These are phyloP conservation scores for Oophaga sylvatica DNA, from an alignment of 2,797 vertebrate species.

Conservation along the genomic window DNA sequence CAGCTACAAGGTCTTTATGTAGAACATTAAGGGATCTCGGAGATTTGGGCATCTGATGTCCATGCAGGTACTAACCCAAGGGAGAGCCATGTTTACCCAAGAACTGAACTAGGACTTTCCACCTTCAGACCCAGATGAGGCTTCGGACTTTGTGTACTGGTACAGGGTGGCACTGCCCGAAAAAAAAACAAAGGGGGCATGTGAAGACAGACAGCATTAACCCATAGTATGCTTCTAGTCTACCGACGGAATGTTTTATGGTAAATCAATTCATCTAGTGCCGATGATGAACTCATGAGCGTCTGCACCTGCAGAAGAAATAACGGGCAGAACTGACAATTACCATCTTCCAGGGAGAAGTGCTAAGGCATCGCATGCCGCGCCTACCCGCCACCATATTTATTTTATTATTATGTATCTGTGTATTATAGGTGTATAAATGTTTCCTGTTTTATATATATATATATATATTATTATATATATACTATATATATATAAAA, in stretches of 20 bases:
- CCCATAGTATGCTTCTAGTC: background rate
- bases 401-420: constrained; percentile 56
- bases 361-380: background rate
- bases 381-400: constrained; percentile 33
- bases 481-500: constrained; percentile 59
- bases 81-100: constrained; percentile 23
- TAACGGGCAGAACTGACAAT: background rate
- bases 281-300: background rate
- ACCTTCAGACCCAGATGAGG: background rate
- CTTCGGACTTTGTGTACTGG: background rate
- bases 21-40: background rate
- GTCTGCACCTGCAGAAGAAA: background rate
- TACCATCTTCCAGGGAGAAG: background rate
- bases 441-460: constrained; percentile 58
- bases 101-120: background rate
- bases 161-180: background rate
- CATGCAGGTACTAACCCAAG: background rate
- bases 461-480: constrained; percentile 58
- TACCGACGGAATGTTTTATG: background rate
- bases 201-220: background rate
- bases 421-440: constrained; percentile 62
- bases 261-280: background rate
- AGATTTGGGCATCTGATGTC: background rate
- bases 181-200: background rate
- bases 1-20: background rate